Evolutionary conservation across 2,113 vertebrate species (phyloP).

Genomic region (Pyrgilauda ruficollis): DNA sequence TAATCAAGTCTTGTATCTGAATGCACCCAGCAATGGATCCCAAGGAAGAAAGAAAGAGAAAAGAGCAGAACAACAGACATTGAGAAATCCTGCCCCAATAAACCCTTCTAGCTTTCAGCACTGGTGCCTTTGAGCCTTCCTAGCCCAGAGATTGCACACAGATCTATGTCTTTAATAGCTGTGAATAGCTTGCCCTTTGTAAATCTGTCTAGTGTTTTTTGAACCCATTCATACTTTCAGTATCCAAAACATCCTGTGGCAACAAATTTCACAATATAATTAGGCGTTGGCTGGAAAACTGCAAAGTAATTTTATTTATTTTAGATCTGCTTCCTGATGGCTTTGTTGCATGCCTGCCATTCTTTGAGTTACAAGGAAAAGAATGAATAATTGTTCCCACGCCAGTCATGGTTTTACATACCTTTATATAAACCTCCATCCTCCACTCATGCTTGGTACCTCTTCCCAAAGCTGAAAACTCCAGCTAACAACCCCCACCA

Average conservation of each 20-base stretch:
- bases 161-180: conserved; percentile 3
- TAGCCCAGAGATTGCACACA: not conserved
- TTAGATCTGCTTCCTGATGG: conserved; percentile 63
- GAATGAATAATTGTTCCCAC: not conserved
- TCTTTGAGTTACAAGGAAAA: not conserved
- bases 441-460: not conserved
- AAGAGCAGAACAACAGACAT: not conserved
- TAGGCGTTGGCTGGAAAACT: conserved; percentile 59
- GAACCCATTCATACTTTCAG: conserved; percentile 57
- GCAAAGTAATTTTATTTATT: conserved; percentile 62
- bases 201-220: conserved; percentile 34
- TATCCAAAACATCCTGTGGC: conserved; percentile 67
- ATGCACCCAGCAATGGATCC: not conserved
- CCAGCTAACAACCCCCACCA: not conserved
- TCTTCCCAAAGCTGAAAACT: not conserved
- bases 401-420: conserved; percentile 23
- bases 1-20: not conserved
- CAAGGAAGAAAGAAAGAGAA: not conserved
- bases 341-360: not conserved
- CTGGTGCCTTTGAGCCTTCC: conserved; percentile 20
- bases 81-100: conserved; percentile 35
- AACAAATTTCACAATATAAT: conserved; percentile 62
- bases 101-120: conserved; percentile 26
- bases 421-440: not conserved
- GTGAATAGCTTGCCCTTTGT: conserved; percentile 1